Conservation (phyloP, 2,113 vertebrate species). For the Nannobrachium achirus region DNA sequence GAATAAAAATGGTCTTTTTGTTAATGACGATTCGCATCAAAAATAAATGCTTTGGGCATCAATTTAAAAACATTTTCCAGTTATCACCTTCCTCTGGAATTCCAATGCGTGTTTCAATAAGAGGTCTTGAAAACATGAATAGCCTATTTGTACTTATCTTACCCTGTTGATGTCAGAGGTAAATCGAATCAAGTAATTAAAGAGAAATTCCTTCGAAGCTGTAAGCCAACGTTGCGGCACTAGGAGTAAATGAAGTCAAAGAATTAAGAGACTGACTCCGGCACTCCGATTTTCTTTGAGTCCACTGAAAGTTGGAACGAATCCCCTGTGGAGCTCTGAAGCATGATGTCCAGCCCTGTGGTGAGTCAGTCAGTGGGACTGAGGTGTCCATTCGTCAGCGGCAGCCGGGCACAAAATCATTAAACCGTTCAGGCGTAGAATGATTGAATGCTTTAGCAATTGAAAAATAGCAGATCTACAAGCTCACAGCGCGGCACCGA, state of each 20-base stretch:
- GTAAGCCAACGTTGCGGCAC: not conserved
- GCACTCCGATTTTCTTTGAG: no score
- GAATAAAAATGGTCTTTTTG: no score
- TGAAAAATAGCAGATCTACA: no score
- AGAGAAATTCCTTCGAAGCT: not conserved
- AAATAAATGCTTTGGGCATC: constrained; percentile 13
- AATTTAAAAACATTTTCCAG: constrained; percentile 24
- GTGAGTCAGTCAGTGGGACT: constrained; percentile 63
- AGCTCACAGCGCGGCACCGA: no score
- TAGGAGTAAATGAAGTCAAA: not conserved
- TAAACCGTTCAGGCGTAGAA: no score
- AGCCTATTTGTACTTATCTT: no score
- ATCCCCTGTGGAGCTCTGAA: constrained; percentile 3
- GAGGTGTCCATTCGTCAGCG: constrained; percentile 53
- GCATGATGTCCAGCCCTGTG: constrained; percentile 32
- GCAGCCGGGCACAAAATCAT: constrained; percentile 36
- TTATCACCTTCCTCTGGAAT: not conserved
- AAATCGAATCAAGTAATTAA: no score
- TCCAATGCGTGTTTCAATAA: not conserved
- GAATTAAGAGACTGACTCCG: not conserved
- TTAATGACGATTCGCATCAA: no score
- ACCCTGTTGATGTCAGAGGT: no score
- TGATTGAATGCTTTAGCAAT: no score
- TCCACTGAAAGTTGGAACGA: no score
- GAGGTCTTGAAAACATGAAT: no score